Conservation (phyloP, 2,113 vertebrate genomes). For the Pseudopipra pipra region DNA sequence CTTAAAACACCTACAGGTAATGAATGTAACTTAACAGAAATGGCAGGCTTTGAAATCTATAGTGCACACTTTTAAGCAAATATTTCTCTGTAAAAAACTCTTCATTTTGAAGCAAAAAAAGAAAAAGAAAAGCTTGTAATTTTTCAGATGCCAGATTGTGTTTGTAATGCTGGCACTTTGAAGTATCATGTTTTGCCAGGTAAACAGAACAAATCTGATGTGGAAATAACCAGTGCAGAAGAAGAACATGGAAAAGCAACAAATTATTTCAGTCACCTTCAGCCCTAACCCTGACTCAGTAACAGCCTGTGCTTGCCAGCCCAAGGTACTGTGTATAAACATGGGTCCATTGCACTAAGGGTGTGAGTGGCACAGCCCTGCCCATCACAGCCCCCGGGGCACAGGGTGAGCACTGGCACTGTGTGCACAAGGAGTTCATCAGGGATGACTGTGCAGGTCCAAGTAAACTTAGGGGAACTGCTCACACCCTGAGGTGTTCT, state of each 20-base stretch:
- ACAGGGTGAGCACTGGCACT: not conserved
- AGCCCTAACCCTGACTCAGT: not conserved
- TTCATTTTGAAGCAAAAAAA: conserved; percentile 3
- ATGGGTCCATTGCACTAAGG: not conserved
- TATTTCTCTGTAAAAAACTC: not conserved
- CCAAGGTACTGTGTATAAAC: not conserved
- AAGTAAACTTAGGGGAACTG: not conserved
- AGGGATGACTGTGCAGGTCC: not conserved
- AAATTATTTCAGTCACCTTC: not conserved
- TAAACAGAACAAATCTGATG: not conserved
- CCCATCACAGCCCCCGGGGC: not conserved
- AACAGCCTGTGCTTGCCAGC: not conserved
- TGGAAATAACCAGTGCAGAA: not conserved
- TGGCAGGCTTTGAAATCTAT: not conserved
- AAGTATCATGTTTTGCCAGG: not conserved
- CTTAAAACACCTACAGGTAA: not conserved
- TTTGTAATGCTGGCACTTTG: not conserved
- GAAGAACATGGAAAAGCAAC: not conserved
- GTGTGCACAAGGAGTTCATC: not conserved
- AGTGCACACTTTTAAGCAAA: not conserved
- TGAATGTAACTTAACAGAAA: not conserved
- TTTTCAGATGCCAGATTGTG: not conserved
- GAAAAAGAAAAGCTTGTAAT: not conserved
- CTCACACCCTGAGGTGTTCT: not conserved
- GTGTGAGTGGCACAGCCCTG: not conserved